These are phyloP conservation scores for Syngnathoides biaculeatus DNA, from an alignment of 2,113 vertebrate genomes.

Conservation along the genomic window DNA sequence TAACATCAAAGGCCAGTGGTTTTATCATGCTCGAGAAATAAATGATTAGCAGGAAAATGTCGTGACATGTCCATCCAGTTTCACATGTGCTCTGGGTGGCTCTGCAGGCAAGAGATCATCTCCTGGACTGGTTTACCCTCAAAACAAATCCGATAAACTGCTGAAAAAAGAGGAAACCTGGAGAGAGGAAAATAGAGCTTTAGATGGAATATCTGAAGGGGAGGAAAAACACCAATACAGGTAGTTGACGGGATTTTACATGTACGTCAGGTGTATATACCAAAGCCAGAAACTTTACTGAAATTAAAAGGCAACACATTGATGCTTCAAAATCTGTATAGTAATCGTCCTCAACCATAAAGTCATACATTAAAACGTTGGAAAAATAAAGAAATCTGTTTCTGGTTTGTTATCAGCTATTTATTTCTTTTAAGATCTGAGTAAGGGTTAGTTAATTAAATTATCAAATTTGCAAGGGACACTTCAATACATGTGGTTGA, in stretches of 20 bases:
- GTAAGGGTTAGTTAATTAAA: background rate
- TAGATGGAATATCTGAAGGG: background rate
- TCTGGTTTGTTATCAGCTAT: background rate
- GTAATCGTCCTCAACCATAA: no score
- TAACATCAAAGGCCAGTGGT: background rate
- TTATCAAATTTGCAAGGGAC: background rate
- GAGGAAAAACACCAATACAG: background rate
- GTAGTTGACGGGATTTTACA: background rate
- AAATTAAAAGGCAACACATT: no score
- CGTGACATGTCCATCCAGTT: background rate
- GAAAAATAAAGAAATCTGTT: no score
- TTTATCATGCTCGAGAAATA: background rate
- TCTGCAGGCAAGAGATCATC: conserved; percentile 88
- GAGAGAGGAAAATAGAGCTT: background rate
- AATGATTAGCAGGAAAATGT: background rate
- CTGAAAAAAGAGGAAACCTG: conserved; percentile 94
- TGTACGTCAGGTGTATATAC: background rate
- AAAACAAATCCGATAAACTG: conserved; percentile 90
- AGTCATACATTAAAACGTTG: no score
- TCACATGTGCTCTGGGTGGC: conserved; percentile 89
- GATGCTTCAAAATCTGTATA: no score
- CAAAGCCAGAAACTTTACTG: no score
- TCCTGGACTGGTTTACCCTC: conserved; percentile 80
- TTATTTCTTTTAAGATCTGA: background rate
- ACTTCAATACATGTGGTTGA: background rate